phyloP scores from a whole-genome alignment of 1,140 invertebrate genomes.

The Zaprionus kolodkinae region DNA sequence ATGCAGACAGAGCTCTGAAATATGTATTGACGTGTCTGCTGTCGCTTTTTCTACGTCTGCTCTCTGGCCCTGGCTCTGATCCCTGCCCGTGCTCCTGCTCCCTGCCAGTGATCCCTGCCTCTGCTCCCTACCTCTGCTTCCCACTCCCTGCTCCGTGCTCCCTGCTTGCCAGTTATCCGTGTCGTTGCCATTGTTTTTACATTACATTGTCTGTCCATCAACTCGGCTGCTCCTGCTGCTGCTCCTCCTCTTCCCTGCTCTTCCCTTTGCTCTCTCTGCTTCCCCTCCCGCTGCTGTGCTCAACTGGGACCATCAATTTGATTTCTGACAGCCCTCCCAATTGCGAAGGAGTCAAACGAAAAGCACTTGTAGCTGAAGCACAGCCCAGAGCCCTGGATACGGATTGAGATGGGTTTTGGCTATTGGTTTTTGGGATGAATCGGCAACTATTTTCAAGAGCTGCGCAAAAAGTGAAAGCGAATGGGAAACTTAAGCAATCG shows the following conservation, averaged over 20 bases:
- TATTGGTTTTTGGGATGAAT: neutral
- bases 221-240: slow-evolving; percentile 45
- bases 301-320: slow-evolving; percentile 68
- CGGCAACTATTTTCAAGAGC: slow-evolving; percentile 5
- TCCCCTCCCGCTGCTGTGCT: slow-evolving; percentile 33
- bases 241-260: neutral
- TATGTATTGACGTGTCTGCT: slow-evolving; percentile 61
- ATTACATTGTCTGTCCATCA: slow-evolving; percentile 63
- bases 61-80: neutral
- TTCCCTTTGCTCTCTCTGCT: no score
- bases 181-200: slow-evolving; percentile 40
- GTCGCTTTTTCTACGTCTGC: slow-evolving; percentile 31
- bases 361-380: slow-evolving; percentile 31
- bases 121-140: slow-evolving; percentile 13
- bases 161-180: slow-evolving; percentile 50
- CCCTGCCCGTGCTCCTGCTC: neutral
- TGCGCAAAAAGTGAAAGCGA: neutral
- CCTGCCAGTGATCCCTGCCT: neutral
- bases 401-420: neutral
- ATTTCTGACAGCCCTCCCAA: slow-evolving; percentile 45
- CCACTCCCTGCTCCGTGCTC: slow-evolving; percentile 10
- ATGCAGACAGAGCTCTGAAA: slow-evolving; percentile 67
- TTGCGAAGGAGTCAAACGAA: neutral
- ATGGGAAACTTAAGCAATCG: neutral
- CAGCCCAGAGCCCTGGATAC: neutral